Evolutionary conservation across 2,888 invertebrate species (phyloP).

Genomic region (Caenorhabditis sp.): DNA sequence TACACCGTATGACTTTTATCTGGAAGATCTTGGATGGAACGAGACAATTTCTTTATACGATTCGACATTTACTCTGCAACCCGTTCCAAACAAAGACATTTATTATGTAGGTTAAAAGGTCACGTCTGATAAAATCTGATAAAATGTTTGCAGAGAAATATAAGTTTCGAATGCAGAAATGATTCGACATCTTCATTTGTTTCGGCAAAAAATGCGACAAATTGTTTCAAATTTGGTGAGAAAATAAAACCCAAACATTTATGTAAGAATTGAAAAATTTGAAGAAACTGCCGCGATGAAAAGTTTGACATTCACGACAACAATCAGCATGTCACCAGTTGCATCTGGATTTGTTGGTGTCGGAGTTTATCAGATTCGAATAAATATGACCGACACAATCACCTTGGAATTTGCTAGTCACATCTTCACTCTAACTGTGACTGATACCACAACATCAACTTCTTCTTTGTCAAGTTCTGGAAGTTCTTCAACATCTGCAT

Average conservation of each 20-base stretch:
- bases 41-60: not conserved
- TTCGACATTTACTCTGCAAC: not conserved
- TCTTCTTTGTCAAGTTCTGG: not conserved
- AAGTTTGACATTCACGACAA: not conserved
- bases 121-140: not conserved
- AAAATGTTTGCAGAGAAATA: constrained; percentile 9
- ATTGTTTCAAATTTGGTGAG: constrained; percentile 10
- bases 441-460: not conserved
- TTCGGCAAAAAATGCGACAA: constrained; percentile 3
- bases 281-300: not conserved
- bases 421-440: constrained; percentile 18
- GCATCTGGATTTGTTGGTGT: constrained; percentile 8
- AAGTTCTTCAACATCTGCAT: not conserved
- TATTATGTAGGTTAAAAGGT: not conserved
- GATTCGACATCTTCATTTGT: constrained; percentile 3
- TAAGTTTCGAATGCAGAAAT: constrained; percentile 18
- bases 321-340: constrained; percentile 4
- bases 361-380: constrained; percentile 19
- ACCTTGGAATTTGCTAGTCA: constrained; percentile 20
- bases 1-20: not conserved
- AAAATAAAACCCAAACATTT: too few species aligned
- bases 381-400: constrained; percentile 11
- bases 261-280: too few species aligned
- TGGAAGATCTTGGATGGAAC: not conserved
- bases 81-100: not conserved